Conservation (phyloP, 2,113 vertebrate species). For the Scomber colias region DNA sequence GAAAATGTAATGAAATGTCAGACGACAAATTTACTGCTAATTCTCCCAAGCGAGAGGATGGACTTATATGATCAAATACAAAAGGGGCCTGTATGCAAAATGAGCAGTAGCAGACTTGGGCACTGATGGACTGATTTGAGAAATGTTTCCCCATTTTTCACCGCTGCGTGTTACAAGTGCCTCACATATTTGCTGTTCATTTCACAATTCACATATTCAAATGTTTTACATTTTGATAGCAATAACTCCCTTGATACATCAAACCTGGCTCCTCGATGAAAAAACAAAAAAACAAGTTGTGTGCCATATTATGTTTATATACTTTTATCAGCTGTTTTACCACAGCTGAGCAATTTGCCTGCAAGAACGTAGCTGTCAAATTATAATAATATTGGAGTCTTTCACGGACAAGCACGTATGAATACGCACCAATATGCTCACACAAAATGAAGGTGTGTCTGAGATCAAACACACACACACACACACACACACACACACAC, state of each 20-base stretch:
- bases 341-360: constrained; percentile 73
- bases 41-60: constrained; percentile 48
- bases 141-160: constrained; percentile 43
- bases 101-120: constrained; percentile 54
- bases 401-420: constrained; percentile 28
- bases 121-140: constrained; percentile 68
- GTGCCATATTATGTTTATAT: constrained; percentile 29
- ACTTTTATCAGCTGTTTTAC: constrained; percentile 70
- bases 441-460: constrained; percentile 25
- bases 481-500: constrained; percentile 13
- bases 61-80: constrained; percentile 57
- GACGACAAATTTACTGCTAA: constrained; percentile 49
- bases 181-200: constrained; percentile 58
- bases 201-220: constrained; percentile 63
- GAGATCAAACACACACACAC: constrained; percentile 3
- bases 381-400: constrained; percentile 56
- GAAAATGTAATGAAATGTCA: constrained; percentile 66
- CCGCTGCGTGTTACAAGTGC: constrained; percentile 6
- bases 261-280: constrained; percentile 27
- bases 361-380: constrained; percentile 61
- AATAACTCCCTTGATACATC: constrained; percentile 70
- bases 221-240: constrained; percentile 73
- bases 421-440: constrained; percentile 11
- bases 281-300: constrained; percentile 18
- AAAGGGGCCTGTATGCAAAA: constrained; percentile 46